Base-by-base conservation (phyloP, 92 coral and sea anemone genomes). In the Galaxea fascicularis region DNA sequence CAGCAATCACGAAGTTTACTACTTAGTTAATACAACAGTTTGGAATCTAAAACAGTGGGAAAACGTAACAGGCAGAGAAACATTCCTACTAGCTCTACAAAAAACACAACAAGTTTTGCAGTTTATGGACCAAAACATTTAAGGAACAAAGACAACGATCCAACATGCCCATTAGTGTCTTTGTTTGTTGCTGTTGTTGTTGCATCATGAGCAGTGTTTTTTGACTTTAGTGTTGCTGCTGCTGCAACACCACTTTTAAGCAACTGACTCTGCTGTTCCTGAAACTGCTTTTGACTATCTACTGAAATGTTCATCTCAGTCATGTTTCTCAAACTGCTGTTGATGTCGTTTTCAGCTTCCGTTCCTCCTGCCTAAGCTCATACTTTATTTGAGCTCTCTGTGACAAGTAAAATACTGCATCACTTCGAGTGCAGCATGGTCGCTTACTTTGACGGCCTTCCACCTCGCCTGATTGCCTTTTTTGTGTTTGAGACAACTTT, bases 211-310 rank as follows among this genome's bases (percentile, higher is more conserved):
- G 29, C 67, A 22, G 28, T 62, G 31, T 62, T 62, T 62, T 11
- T 62, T 62, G 67, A 25, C 67, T 62, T 21, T 62, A 26, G 10
- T 62, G 83, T 54, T 74, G 79, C 64, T 74, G 79, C 29, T 74
- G 79, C 59, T 78, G 73, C 83, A 60, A 16, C 73, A 66, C 74
- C 29, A 73, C 64, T 8, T 73, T n/a, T 73, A 16, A 84, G 80
- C n/a, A 84, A 28, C 49, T 74, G 72, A 71, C 70, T 66, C 76
- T 64, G 88, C 88, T 74, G 81, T 66, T 74, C 71, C 21, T 83
- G 64, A 62, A 83, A 46, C 63, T 60, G 74, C 80, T 51, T 58
- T 20, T 84, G 88, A 72, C 31, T 24, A 22, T 83, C 35, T 62
- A 24, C 26, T 17, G 80, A 18, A 47, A 83, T 71, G 41, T 83